Conservation (phyloP, 2,113 vertebrate species). For the Pedionomus torquatus region DNA sequence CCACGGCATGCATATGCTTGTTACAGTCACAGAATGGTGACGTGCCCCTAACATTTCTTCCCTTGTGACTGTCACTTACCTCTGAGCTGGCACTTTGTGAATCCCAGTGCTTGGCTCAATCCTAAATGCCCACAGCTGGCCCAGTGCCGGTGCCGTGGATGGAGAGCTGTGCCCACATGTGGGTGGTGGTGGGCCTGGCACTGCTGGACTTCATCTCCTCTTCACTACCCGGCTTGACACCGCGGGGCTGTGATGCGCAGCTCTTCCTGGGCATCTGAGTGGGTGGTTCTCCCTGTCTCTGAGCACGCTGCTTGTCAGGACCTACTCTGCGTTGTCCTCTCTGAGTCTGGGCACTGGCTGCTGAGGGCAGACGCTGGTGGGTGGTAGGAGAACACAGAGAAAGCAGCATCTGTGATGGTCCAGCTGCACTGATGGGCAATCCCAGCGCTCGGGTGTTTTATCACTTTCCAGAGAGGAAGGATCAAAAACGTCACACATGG, state of each 20-base stretch:
- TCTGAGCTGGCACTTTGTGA: neutral
- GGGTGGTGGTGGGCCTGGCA: neutral
- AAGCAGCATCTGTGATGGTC: neutral
- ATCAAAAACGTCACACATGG: neutral
- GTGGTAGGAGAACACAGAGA: neutral
- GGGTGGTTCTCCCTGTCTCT: neutral
- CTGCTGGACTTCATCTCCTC: neutral
- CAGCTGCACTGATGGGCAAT: neutral
- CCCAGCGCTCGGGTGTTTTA: neutral
- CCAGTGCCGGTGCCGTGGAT: neutral
- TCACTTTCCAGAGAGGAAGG: neutral
- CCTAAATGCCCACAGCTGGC: neutral
- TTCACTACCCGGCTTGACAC: neutral
- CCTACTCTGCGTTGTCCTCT: neutral
- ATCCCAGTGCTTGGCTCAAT: neutral
- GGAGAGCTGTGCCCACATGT: fast-evolving
- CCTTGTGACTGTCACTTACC: neutral
- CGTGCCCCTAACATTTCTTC: neutral
- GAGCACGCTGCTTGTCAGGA: neutral
- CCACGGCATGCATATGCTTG: neutral
- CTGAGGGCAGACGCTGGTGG: neutral
- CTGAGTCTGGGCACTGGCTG: neutral
- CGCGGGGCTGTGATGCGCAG: neutral
- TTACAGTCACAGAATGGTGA: neutral
- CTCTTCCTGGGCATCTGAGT: neutral